phyloP scores from a whole-genome alignment of 1,140 invertebrate species.

The Tribolium madens region DNA sequence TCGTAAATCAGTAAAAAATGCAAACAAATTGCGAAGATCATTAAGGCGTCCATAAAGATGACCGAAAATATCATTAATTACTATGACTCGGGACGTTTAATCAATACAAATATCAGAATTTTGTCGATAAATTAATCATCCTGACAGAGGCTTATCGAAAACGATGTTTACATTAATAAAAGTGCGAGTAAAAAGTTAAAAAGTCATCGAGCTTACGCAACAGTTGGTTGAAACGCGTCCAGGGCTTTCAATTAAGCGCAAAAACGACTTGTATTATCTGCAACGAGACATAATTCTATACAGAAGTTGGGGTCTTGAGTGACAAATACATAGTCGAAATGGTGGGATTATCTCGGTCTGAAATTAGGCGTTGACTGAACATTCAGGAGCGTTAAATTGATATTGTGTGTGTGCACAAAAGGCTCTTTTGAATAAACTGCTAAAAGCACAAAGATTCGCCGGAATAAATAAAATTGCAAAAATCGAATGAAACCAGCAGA shows the following conservation, averaged over 20 bases:
- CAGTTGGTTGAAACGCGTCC: conserved; percentile 31
- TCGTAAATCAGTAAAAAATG: neutral
- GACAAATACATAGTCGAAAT: conserved; percentile 15
- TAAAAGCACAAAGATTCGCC: conserved; percentile 3
- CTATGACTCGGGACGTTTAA: conserved; percentile 6
- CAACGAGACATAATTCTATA: conserved; percentile 16
- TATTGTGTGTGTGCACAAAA: conserved; percentile 20
- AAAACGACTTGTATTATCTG: conserved; percentile 17
- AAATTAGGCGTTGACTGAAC: conserved; percentile 7
- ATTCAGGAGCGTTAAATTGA: conserved; percentile 14
- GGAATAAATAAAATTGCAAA: conserved; percentile 32
- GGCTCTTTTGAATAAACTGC: conserved; percentile 18
- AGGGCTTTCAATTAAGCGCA: conserved; percentile 24
- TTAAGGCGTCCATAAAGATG: conserved; percentile 21
- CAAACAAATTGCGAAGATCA: conserved; percentile 2
- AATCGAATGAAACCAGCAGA: conserved; percentile 16
- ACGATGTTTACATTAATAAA: conserved; percentile 31
- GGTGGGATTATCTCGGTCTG: neutral
- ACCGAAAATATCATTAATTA: conserved; percentile 25
- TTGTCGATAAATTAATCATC: conserved; percentile 21
- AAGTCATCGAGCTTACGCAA: conserved; percentile 19
- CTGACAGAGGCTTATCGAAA: conserved; percentile 26
- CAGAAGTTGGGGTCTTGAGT: conserved; percentile 8
- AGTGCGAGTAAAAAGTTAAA: conserved; percentile 19
- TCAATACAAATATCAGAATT: conserved; percentile 30